A percentile compares a stretch with the other conserved stretches of the same genome.
Evolutionary conservation across 23 tunicate species (phyloP).

Genomic region (Trididemnum nubilum): DNA sequence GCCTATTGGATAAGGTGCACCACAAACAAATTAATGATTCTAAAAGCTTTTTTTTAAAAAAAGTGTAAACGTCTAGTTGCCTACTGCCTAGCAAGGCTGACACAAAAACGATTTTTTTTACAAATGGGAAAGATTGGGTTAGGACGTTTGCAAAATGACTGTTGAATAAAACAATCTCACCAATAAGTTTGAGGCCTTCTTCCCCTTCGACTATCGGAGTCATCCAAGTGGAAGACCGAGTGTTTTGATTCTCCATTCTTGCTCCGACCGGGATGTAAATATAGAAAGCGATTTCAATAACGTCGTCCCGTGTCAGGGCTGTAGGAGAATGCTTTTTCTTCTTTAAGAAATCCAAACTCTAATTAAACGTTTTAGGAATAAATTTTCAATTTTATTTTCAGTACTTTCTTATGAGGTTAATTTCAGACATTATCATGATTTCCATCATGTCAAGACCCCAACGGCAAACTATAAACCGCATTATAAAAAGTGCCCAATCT

Average conservation of each 20-base stretch:
- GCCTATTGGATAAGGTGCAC: background rate
- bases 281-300: slow-evolving; percentile 60
- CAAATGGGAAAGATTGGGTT: too few species aligned
- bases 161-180: too few species aligned
- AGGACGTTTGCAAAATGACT: too few species aligned
- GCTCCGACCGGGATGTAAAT: slow-evolving; percentile 52
- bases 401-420: too few species aligned
- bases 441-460: too few species aligned
- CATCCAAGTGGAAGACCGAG: slow-evolving; percentile 53
- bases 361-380: background rate
- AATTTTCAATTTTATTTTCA: too few species aligned
- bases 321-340: slow-evolving; percentile 54
- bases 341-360: slow-evolving; percentile 28
- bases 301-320: slow-evolving; percentile 47
- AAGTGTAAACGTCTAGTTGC: background rate
- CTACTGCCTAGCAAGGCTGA: background rate
- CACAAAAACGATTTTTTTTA: too few species aligned
- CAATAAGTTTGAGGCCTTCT: slow-evolving; percentile 34
- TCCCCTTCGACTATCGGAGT: slow-evolving; percentile 33
- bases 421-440: too few species aligned
- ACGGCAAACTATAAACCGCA: too few species aligned
- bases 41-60: background rate
- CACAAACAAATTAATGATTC: background rate
- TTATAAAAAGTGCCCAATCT: too few species aligned
- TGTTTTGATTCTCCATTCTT: slow-evolving; percentile 18